phyloP scores from a whole-genome alignment of 2,888 invertebrate species.

The Spisula subtruncata region DNA sequence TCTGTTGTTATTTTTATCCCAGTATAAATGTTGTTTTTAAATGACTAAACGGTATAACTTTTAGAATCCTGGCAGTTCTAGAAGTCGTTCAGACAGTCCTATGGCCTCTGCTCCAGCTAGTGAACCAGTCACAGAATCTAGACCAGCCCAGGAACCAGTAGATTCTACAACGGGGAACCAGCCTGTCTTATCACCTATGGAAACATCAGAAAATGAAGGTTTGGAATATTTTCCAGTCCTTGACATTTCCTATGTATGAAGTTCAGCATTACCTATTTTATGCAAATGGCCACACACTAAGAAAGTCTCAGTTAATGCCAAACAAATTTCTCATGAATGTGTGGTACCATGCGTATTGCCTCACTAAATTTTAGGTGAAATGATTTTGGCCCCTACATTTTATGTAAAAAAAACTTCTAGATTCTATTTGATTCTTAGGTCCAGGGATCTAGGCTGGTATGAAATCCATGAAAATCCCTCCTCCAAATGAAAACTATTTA shows the following conservation, averaged over 20 bases:
- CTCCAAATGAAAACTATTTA: too few species aligned
- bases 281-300: too few species aligned
- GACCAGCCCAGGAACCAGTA: slow-evolving; percentile 40
- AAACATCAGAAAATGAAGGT: slow-evolving; percentile 55
- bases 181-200: slow-evolving; percentile 57
- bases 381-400: too few species aligned
- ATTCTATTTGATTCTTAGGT: too few species aligned
- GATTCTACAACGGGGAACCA: slow-evolving; percentile 46
- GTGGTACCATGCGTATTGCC: too few species aligned
- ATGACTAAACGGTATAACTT: neutral
- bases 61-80: slow-evolving; percentile 46
- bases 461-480: too few species aligned
- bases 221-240: neutral
- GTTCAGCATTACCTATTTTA: too few species aligned
- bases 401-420: too few species aligned
- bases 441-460: too few species aligned
- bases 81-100: slow-evolving; percentile 39
- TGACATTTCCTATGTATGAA: neutral
- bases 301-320: too few species aligned
- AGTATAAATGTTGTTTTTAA: neutral
- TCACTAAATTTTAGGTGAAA: too few species aligned
- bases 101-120: slow-evolving; percentile 19
- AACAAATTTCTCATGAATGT: neutral
- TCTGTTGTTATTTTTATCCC: too few species aligned
- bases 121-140: slow-evolving; percentile 37